Evolutionary conservation across 2,113 vertebrate species (phyloP), one percentile per base, ranked within the genome.

Genomic region (Cynopterus brachyotis): DNA sequence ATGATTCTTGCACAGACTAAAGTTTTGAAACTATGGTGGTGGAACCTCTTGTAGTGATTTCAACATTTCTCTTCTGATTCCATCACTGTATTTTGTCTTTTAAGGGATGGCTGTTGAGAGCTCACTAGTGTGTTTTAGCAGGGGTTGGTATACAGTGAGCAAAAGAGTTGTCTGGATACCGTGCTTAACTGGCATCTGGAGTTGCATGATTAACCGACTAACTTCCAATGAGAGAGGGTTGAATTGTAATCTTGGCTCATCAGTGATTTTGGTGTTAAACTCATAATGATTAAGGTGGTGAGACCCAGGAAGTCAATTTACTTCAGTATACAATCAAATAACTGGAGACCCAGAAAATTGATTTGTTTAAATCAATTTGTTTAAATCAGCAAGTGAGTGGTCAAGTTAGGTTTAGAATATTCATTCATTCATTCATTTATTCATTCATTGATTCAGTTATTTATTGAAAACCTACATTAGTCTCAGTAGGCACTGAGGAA

Each of bases 101-200:
- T 72, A 35, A 47, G 55, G 62, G 19, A 86, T 28, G 67, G 69
- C 32, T 32, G 32, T 64, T 83, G 62, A 75, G 70, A 75, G 35
- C 76, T 83, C 80, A 67, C 91, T 62, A 69, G 42, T 59, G 40
- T 90, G 22, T 91, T 81, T 91, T 80, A 84, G 35, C 73, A 92
- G 90, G 66, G 42, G 9, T 64, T 26, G 40, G 5, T 55, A 80
- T 45, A 47, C 28, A 19, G 32, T 19, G 67, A 89, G 60, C 12
- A 59, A 42, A 85, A 82, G 15, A 26, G 11, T 12, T 75, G 20
- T 53, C 24, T 66, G 50, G 50, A 50, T 50, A 16, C 50, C 50
- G 16, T 50, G 15, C 50, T 50, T 16, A 50, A 50, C 50, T 50
- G 50, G 15, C 16, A 50, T 50, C 50, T 50, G 24, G 1, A 64